phyloP scores from a whole-genome alignment of 2,888 invertebrate species.

The Operophtera brumata region DNA sequence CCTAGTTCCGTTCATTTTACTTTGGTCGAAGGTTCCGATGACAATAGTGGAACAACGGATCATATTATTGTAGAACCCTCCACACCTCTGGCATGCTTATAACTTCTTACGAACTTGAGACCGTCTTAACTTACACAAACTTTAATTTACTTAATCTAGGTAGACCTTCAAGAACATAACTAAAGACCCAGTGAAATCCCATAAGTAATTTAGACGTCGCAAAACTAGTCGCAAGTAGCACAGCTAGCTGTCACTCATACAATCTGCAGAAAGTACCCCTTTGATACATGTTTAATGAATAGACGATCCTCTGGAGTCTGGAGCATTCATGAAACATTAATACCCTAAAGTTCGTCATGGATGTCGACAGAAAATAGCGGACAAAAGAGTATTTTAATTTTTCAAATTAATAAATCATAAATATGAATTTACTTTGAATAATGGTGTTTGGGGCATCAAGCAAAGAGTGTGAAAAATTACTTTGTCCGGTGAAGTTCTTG shows the following conservation, averaged over 20 bases:
- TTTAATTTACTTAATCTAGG: no score
- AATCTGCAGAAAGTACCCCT: constrained; percentile 16
- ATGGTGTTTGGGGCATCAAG: not conserved
- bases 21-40: no score
- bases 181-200: not conserved
- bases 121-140: no score
- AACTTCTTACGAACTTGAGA: no score
- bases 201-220: not conserved
- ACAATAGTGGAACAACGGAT: no score
- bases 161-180: no score
- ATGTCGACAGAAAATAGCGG: constrained; percentile 22
- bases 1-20: no score
- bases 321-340: constrained; percentile 37
- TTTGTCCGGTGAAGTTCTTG: no score
- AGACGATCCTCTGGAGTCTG: constrained; percentile 23
- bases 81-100: no score
- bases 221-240: not conserved
- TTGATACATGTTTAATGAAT: constrained; percentile 38
- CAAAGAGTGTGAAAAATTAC: not conserved
- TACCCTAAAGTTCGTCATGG: constrained; percentile 25
- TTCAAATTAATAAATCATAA: constrained; percentile 39
- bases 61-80: no score
- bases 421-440: not conserved
- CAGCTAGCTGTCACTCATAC: constrained; percentile 19
- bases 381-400: constrained; percentile 36